Base-by-base conservation (phyloP, 2,113 vertebrate genomes). In the Orycteropus afer region DNA sequence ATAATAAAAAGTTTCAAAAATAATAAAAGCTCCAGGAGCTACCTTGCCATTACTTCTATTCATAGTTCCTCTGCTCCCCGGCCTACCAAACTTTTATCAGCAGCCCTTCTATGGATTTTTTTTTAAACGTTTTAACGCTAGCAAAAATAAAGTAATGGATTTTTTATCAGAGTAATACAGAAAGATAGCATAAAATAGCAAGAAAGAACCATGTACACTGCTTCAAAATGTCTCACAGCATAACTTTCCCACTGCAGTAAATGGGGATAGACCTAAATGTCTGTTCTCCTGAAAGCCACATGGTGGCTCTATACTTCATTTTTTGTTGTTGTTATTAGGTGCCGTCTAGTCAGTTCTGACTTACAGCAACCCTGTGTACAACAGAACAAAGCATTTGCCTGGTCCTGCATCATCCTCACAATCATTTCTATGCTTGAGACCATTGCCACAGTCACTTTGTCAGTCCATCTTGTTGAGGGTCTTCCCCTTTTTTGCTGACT, bases 261-360 rank as follows among this genome's bases (percentile, higher is more conserved):
- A 82, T 73, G 73, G 17, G 32, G 73, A 67, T 57, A 71, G 45
- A 12, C n/a, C 65, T 45, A 51, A 51, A 96, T 61, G 14, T 71
- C 34, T 80, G 2, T 77, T 86, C 45, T 69, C 53, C 49, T 53
- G 25, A 94, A 78, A 81, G 59, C 69, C 55, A 27, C n/a, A 12
- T 42, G 61, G 5, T 89, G 55, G 17, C 37, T 92, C 27, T 88
- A 3, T 45, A 67, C 74, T 71, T 88, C 63, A 94, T 95, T 93
- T 55, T 34, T 29, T 32, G 53, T n/a, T n/a, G n/a, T n/a, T n/a
- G n/a, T n/a, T n/a, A n/a, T n/a, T n/a, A n/a, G n/a, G n/a, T n/a
- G n/a, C n/a, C n/a, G n/a, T n/a, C n/a, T n/a, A n/a, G n/a, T n/a
- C n/a, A n/a, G n/a, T n/a, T n/a, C n/a, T 59, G 57, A 59, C 57